Evolutionary conservation across 2,888 invertebrate species (phyloP).

Genomic region (Heliconius hortense): DNA sequence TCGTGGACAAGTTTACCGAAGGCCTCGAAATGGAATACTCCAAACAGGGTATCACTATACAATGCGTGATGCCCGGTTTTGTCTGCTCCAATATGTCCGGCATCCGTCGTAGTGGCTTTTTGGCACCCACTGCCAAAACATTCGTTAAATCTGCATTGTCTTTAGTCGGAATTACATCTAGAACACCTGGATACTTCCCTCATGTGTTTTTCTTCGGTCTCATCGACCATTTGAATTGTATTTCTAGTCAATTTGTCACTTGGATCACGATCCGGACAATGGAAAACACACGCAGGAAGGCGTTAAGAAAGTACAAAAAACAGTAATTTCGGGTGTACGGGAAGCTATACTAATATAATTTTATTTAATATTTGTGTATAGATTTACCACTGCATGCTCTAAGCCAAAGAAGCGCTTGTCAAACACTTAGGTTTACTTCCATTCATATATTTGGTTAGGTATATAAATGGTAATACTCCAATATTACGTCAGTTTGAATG

Average conservation of each 20-base stretch:
- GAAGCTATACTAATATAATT: constrained; percentile 9
- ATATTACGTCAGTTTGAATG: background rate
- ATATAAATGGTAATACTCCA: background rate
- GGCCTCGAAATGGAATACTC: constrained; percentile 89
- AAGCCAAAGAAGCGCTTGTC: constrained; percentile 36
- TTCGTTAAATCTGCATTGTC: constrained; percentile 88
- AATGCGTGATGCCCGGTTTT: constrained; percentile 92
- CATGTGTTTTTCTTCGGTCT: constrained; percentile 83
- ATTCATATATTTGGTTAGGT: constrained; percentile 2
- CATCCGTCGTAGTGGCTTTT: constrained; percentile 86
- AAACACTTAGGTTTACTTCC: background rate
- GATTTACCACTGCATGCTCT: constrained; percentile 29
- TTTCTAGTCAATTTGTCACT: constrained; percentile 80
- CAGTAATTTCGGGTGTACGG: constrained; percentile 55
- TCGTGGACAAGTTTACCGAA: constrained; percentile 89
- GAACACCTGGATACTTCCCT: constrained; percentile 89
- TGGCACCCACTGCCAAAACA: constrained; percentile 88
- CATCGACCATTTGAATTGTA: constrained; percentile 70
- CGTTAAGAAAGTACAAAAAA: constrained; percentile 78
- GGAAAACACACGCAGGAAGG: constrained; percentile 84
- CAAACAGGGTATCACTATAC: constrained; percentile 87
- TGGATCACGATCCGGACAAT: constrained; percentile 85
- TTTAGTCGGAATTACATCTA: constrained; percentile 85
- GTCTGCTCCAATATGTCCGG: constrained; percentile 96
- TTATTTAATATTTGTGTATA: constrained; percentile 2